These are phyloP conservation scores for Mimachlamys varia DNA, from an alignment of 2,888 invertebrate species.

Conservation along the genomic window DNA sequence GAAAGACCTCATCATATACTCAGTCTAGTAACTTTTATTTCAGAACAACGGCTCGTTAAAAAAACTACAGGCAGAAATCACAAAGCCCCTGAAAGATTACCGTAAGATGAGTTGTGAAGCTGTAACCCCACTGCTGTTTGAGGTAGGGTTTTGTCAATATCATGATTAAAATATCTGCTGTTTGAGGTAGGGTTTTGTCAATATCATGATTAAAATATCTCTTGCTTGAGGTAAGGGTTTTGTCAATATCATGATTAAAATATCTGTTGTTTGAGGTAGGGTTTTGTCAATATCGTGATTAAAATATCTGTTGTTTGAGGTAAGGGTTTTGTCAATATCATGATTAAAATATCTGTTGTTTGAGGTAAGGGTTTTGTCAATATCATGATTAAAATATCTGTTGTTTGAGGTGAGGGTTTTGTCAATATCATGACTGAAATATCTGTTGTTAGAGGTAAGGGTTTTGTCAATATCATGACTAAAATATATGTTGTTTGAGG, in stretches of 20 bases:
- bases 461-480: no score
- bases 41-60: not conserved
- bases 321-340: no score
- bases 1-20: no score
- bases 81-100: not conserved
- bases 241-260: not conserved
- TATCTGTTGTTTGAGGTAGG: not conserved
- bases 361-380: not conserved
- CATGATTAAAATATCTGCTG: not conserved
- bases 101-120: not conserved
- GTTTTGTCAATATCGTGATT: not conserved
- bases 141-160: not conserved
- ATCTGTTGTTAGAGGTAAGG: not conserved
- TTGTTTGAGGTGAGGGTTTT: not conserved
- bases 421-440: not conserved
- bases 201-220: not conserved
- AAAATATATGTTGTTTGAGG: not conserved
- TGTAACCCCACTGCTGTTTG: not conserved
- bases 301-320: not conserved
- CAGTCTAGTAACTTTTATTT: not conserved
- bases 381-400: not conserved
- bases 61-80: not conserved
- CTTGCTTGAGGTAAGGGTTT: not conserved
- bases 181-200: not conserved
- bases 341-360: no score